These are phyloP conservation scores for Leucosticte australis DNA, from an alignment of 2,113 vertebrate genomes.

Conservation along the genomic window DNA sequence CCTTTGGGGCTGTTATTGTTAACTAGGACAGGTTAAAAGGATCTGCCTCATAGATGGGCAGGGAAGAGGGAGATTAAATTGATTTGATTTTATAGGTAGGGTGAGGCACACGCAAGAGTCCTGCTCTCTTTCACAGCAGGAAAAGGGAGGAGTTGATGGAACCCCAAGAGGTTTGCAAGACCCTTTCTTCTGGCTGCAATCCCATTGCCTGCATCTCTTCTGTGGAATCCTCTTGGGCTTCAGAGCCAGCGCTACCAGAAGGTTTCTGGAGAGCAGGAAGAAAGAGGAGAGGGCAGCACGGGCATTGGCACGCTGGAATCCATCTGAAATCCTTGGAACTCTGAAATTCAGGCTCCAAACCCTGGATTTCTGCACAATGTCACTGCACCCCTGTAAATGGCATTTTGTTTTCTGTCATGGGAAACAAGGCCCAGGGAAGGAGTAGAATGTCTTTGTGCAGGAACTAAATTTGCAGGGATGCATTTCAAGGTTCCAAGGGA, in stretches of 20 bases:
- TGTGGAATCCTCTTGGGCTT: background rate
- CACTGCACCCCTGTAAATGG: background rate
- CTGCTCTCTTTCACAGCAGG: background rate
- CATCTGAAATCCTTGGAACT: too few species aligned
- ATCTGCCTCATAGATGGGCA: background rate
- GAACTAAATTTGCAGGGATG: background rate
- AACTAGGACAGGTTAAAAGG: background rate
- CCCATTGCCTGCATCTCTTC: background rate
- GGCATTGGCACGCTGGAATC: rapidly evolving
- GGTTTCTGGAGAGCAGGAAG: background rate
- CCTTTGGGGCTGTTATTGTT: background rate
- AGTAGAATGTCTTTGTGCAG: background rate
- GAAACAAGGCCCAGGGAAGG: background rate
- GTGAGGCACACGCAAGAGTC: background rate
- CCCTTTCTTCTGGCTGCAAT: background rate
- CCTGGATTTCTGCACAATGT: background rate
- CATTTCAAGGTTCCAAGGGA: rapidly evolving
- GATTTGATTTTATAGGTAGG: background rate
- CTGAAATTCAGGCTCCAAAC: background rate
- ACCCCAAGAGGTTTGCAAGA: background rate
- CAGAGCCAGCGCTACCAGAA: background rate
- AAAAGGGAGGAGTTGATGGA: background rate
- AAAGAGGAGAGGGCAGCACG: background rate
- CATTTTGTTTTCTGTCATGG: background rate
- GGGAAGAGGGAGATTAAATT: background rate